Conservation (phyloP, 2,113 vertebrate species). For the Suricata suricatta region DNA sequence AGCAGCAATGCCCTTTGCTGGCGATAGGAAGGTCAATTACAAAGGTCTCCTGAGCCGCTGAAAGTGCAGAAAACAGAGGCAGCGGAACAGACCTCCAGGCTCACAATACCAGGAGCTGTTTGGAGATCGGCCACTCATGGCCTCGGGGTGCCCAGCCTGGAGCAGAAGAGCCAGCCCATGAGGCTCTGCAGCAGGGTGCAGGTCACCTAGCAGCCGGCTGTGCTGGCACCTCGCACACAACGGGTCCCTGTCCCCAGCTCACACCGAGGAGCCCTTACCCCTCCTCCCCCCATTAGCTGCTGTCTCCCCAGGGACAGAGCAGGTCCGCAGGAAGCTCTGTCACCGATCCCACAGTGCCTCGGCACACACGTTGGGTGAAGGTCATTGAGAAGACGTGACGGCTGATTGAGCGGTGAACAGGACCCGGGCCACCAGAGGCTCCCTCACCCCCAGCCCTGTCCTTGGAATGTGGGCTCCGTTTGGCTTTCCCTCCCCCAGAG, state of each 20-base stretch:
- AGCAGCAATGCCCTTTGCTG: not conserved
- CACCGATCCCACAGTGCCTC: not conserved
- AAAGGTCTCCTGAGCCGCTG: not conserved
- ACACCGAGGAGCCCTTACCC: not conserved
- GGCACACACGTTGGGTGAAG: not conserved
- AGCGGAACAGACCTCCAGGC: accelerated
- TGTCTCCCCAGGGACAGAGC: not conserved
- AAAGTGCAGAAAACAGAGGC: not conserved
- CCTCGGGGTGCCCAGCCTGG: not conserved
- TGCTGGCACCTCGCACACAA: not conserved
- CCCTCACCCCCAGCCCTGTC: not conserved
- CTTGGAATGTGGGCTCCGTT: not conserved
- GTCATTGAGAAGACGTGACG: not conserved
- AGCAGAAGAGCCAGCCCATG: not conserved
- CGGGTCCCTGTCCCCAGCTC: not conserved
- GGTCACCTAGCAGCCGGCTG: too few species aligned
- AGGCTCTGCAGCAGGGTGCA: not conserved
- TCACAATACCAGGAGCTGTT: accelerated
- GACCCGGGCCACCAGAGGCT: not conserved
- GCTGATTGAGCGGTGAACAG: not conserved
- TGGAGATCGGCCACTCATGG: too few species aligned
- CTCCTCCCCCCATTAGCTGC: not conserved
- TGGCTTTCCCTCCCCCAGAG: not conserved
- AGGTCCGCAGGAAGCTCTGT: not conserved
- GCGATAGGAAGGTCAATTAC: not conserved